A percentile compares a stretch with the other conserved stretches of the same genome.
Evolutionary conservation across 2,888 invertebrate genomes (phyloP).

Genomic region (Andrena trimmerana): DNA sequence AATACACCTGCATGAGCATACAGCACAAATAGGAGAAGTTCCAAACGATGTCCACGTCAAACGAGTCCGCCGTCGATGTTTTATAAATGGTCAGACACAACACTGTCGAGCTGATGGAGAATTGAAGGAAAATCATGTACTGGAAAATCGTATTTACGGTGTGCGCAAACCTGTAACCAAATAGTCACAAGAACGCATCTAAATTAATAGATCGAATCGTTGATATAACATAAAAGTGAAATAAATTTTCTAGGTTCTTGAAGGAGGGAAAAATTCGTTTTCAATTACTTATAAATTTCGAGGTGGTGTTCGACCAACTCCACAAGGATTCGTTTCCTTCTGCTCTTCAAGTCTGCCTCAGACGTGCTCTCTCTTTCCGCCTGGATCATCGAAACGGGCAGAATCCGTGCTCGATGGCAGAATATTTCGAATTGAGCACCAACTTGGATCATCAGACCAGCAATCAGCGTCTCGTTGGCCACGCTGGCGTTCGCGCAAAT

Average conservation of each 20-base stretch:
- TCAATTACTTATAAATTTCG: slow-evolving; percentile 52
- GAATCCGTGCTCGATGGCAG: slow-evolving; percentile 60
- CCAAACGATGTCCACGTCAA: slow-evolving; percentile 53
- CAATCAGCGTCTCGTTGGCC: slow-evolving; percentile 72
- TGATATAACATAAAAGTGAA: neutral
- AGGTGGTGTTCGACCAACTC: slow-evolving; percentile 54
- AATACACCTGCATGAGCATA: slow-evolving; percentile 74
- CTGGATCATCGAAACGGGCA: slow-evolving; percentile 30
- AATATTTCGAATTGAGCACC: slow-evolving; percentile 78
- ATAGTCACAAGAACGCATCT: neutral
- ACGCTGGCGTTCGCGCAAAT: slow-evolving; percentile 67
- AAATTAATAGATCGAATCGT: neutral
- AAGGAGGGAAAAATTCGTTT: neutral
- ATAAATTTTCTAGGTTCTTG: no score
- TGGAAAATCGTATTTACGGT: slow-evolving; percentile 54
- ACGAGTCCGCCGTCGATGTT: slow-evolving; percentile 47
- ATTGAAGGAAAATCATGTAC: slow-evolving; percentile 63
- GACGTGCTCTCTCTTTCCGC: neutral
- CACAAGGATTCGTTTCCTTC: slow-evolving; percentile 18
- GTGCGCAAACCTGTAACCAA: slow-evolving; percentile 43
- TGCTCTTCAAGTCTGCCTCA: slow-evolving; percentile 1
- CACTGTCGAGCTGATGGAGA: slow-evolving; percentile 60
- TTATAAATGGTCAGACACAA: slow-evolving; percentile 60
- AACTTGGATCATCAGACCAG: slow-evolving; percentile 71
- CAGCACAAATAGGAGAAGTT: slow-evolving; percentile 53